Evolutionary conservation across 2,797 vertebrate genomes (phyloP), one percentile per base, ranked within the genome.

Genomic region (Acanthis flammea): DNA sequence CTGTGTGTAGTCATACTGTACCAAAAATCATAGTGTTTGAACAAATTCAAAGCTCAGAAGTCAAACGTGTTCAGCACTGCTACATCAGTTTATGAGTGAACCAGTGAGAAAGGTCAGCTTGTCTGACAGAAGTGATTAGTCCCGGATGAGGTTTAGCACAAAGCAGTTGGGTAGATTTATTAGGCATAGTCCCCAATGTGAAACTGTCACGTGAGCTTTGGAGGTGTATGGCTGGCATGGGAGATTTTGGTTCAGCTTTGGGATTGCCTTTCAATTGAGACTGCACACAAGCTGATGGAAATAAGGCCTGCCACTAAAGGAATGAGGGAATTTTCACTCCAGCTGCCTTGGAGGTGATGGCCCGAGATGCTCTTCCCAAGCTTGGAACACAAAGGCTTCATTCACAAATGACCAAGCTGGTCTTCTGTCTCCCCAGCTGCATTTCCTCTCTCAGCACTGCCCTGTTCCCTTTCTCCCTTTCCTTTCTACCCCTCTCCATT

Each of bases 401-500:
- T 65, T 93, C 55, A 76, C 23, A 77, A 72, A 39, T 39, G 45
- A 45, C 57, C 70, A 61, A 28, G 45, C 41, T 67, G 39, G 25
- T 39, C 48, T 82, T 44, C 24, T 70, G 35, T 51, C 39, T 65
- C 9, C 41, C 16, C 31, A 7, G 19, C 8, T 42, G 19, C 13
- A 3, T 44, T 37, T 33, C 15, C 14, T 31, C 14, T 33, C 25
- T 30, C 47, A 66, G 47, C 55, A 23, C 39, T 44, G 19, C 62
- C 35, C 47, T 63, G 5, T 58, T 76, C 28, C 73, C 21, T 61
- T 63, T 60, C n/a, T 84, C 19, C 17, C 8, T 74, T 28, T 41
- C 27, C 27, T 27, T 27, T 24, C 23, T 3, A 2, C 1, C 8
- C 18, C 15, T 53, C 5, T 33, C 30, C 1, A 0, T 54, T 2